Evolutionary conservation across 2,888 invertebrate species (phyloP).

Genomic region (Nephrotoma flavescens): DNA sequence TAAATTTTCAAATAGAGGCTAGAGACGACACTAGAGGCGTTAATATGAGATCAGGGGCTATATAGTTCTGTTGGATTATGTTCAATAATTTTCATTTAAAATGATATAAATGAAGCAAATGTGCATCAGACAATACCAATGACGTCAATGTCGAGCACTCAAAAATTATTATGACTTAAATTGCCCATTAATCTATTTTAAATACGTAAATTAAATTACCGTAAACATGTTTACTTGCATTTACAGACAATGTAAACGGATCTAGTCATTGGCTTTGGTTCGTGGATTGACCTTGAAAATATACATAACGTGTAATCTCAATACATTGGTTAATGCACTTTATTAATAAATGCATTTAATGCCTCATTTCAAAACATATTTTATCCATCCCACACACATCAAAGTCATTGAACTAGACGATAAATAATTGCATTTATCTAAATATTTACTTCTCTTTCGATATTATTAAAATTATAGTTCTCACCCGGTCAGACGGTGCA

Average conservation of each 20-base stretch:
- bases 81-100: too few relatives aligned
- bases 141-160: not conserved
- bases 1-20: too few relatives aligned
- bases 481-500: not conserved
- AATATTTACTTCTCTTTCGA: not conserved
- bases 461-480: not conserved
- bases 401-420: not conserved
- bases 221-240: not conserved
- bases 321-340: not conserved
- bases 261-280: not conserved
- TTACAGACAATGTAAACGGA: not conserved
- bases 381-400: not conserved
- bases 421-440: not conserved
- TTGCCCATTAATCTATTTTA: not conserved
- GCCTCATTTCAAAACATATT: not conserved
- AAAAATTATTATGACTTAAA: not conserved
- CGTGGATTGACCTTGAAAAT: not conserved
- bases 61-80: too few relatives aligned
- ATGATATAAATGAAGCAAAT: too few relatives aligned
- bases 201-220: not conserved
- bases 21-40: too few relatives aligned
- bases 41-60: too few relatives aligned
- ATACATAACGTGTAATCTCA: not conserved
- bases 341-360: not conserved
- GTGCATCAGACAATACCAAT: not conserved